Percentiles rank a stretch among this genome's conserved stretches.
Evolutionary conservation across 2,797 vertebrate genomes (phyloP).

Genomic region (Falco novaeseelandiae): DNA sequence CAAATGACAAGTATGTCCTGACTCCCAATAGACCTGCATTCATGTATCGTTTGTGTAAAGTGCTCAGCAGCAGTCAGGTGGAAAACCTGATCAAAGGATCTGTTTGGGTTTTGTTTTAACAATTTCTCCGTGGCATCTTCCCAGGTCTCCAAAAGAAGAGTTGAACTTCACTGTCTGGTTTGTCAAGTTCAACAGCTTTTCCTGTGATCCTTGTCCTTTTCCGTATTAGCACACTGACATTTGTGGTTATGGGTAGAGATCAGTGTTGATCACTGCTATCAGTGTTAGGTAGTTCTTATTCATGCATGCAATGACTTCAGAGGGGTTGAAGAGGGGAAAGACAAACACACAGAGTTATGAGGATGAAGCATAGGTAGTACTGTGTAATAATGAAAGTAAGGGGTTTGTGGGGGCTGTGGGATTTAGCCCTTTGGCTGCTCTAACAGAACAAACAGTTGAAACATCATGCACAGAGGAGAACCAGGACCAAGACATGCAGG

Average conservation of each 20-base stretch:
- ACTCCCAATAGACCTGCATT: not conserved
- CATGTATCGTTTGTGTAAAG: not conserved
- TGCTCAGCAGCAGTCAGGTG: not conserved
- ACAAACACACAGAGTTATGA: not conserved
- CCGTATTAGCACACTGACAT: not conserved
- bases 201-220: not conserved
- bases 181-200: not conserved
- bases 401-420: not conserved
- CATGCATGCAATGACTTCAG: not conserved
- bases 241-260: not conserved
- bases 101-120: not conserved
- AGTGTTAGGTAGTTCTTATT: not conserved
- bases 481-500: accelerated
- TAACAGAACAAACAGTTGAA: not conserved
- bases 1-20: not conserved
- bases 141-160: not conserved
- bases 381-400: not conserved
- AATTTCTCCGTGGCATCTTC: not conserved
- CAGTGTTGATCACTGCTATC: not conserved
- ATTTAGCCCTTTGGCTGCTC: not conserved
- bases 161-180: not conserved
- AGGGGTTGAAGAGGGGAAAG: not conserved
- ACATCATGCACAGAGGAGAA: not conserved
- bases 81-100: not conserved
- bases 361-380: not conserved